Evolutionary conservation across 1,140 invertebrate genomes (phyloP).

Genomic region (Orius insidiosus): DNA sequence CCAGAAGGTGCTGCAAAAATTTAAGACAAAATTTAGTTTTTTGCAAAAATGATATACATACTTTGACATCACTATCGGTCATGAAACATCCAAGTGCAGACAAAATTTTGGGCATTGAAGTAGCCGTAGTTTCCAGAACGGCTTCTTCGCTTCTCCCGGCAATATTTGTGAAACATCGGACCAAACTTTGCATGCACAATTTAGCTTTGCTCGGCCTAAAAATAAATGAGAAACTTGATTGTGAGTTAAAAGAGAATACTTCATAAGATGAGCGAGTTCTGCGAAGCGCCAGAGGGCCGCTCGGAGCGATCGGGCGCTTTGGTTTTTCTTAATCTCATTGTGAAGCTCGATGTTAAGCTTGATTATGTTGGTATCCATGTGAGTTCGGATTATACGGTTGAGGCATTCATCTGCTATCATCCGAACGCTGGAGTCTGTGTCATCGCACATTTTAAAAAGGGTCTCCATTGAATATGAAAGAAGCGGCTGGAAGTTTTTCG

Average conservation of each 20-base stretch:
- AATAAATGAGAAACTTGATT: constrained; percentile 2
- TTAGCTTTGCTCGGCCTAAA: constrained; percentile 52
- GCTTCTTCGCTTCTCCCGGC: constrained; percentile 48
- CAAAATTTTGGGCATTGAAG: constrained; percentile 48
- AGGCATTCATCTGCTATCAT: constrained; percentile 65
- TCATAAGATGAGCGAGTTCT: constrained; percentile 42
- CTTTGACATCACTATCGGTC: constrained; percentile 55
- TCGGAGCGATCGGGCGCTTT: constrained; percentile 42
- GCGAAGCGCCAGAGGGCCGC: constrained; percentile 59
- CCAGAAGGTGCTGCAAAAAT: constrained; percentile 35
- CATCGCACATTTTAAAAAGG: constrained; percentile 52
- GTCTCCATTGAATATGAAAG: constrained; percentile 52
- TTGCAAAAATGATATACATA: constrained; percentile 22
- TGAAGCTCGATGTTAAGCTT: constrained; percentile 63
- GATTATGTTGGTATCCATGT: constrained; percentile 43
- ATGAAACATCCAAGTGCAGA: constrained; percentile 51
- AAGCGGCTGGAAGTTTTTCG: constrained; percentile 44
- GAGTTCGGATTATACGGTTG: constrained; percentile 52
- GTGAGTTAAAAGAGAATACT: constrained; percentile 16
- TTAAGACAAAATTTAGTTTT: constrained; percentile 7
- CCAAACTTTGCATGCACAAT: constrained; percentile 52
- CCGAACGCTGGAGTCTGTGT: constrained; percentile 55
- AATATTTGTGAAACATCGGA: constrained; percentile 50
- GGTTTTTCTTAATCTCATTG: constrained; percentile 64
- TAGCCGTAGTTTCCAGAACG: constrained; percentile 51